Conservation (phyloP, 2,888 invertebrate genomes). For the Conchocele bisecta region DNA sequence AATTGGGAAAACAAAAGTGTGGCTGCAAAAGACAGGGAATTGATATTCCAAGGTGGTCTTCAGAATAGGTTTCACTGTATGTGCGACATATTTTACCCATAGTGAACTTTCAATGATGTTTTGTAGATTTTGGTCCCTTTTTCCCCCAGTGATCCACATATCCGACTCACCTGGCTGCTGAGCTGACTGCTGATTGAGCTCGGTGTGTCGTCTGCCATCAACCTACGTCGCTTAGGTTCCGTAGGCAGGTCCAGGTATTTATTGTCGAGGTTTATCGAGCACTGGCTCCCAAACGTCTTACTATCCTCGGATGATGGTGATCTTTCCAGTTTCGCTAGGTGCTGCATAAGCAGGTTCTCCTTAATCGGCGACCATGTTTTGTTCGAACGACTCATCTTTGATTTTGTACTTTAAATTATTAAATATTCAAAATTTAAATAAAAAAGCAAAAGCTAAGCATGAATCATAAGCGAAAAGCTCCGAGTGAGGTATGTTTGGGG, state of each 20-base stretch:
- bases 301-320: conserved; percentile 32
- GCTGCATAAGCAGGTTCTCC: conserved; percentile 51
- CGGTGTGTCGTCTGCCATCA: conserved; percentile 65
- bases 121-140: too few species aligned
- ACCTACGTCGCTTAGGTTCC: conserved; percentile 71
- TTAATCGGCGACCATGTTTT: conserved; percentile 52
- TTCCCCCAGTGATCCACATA: background rate
- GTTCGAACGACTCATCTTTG: conserved; percentile 47
- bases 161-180: conserved; percentile 52
- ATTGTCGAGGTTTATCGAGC: conserved; percentile 50
- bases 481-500: conserved; percentile 7
- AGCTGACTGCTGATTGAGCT: conserved; percentile 65
- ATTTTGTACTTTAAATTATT: conserved; percentile 6
- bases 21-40: too few species aligned
- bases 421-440: background rate
- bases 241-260: conserved; percentile 64
- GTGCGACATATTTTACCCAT: too few species aligned
- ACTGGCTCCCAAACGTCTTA: conserved; percentile 49
- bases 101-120: too few species aligned
- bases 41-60: too few species aligned
- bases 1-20: too few species aligned
- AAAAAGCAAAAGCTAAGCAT: background rate
- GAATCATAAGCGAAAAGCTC: conserved; percentile 6
- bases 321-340: conserved; percentile 45
- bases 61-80: too few species aligned